These are phyloP conservation scores for Oryzias curvinotus DNA, from an alignment of 2,113 vertebrate genomes.

Conservation along the genomic window DNA sequence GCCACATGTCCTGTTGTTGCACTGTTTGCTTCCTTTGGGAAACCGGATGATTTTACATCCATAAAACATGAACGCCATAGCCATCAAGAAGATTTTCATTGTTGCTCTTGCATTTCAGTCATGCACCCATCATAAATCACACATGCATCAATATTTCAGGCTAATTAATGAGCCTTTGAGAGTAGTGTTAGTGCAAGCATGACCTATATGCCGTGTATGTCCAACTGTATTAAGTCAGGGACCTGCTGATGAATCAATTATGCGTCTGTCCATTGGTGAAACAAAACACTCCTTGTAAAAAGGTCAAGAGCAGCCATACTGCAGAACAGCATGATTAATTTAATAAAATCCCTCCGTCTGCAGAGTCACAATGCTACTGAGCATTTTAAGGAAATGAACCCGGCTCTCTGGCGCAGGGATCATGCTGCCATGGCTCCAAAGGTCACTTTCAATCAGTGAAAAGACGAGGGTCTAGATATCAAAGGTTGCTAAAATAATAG, in stretches of 20 bases:
- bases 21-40: slow-evolving; percentile 6
- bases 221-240: slow-evolving; percentile 53
- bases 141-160: slow-evolving; percentile 57
- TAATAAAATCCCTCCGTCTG: slow-evolving; percentile 38
- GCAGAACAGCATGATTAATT: slow-evolving; percentile 62
- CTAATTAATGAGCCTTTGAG: slow-evolving; percentile 66
- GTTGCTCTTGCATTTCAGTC: slow-evolving; percentile 36
- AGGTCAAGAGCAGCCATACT: slow-evolving; percentile 62
- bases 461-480: background rate
- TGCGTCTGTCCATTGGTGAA: slow-evolving; percentile 32
- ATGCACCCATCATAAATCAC: slow-evolving; percentile 43
- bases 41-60: slow-evolving; percentile 15
- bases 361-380: slow-evolving; percentile 2
- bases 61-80: slow-evolving; percentile 29
- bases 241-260: slow-evolving; percentile 70
- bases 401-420: background rate
- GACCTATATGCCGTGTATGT: slow-evolving; percentile 54
- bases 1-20: slow-evolving; percentile 9
- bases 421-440: slow-evolving; percentile 11
- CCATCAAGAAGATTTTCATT: slow-evolving; percentile 4
- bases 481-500: slow-evolving; percentile 1
- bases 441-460: slow-evolving; percentile 1
- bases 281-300: slow-evolving; percentile 57
- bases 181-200: slow-evolving; percentile 45
- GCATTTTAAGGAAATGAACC: slow-evolving; percentile 15